Percentiles rank a stretch among this genome's conserved stretches.
Evolutionary conservation across 2,797 vertebrate species (phyloP).

Genomic region (Gephyroberyx darwinii): DNA sequence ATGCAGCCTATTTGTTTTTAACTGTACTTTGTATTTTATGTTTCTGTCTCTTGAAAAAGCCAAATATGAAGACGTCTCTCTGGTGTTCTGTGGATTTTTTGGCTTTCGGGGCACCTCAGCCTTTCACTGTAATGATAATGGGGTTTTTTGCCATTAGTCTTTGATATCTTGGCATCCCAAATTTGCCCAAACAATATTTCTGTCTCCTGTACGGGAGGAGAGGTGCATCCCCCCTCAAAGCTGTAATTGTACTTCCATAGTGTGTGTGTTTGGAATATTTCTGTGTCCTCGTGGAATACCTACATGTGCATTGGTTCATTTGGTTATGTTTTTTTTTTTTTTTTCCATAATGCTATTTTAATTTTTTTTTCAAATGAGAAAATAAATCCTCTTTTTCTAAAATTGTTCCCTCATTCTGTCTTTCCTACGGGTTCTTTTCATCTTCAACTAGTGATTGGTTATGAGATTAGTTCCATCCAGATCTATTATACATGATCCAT

Average conservation of each 20-base stretch:
- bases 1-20: conserved; percentile 45
- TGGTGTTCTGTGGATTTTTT: neutral
- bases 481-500: conserved; percentile 16
- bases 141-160: neutral
- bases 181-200: conserved; percentile 27
- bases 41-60: conserved; percentile 37
- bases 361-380: conserved; percentile 56
- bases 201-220: conserved; percentile 23
- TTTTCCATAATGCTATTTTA: conserved; percentile 38
- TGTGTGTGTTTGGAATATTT: conserved; percentile 36
- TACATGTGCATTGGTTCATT: conserved; percentile 43
- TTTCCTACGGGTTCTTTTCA: conserved; percentile 1
- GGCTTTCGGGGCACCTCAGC: conserved; percentile 32
- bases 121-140: conserved; percentile 13
- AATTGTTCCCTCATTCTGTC: neutral
- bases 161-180: neutral
- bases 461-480: neutral
- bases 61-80: conserved; percentile 40
- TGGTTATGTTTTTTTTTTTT: conserved; percentile 40
- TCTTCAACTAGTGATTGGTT: neutral
- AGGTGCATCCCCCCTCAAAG: conserved; percentile 33
- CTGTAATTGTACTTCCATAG: conserved; percentile 26
- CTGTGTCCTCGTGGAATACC: conserved; percentile 26
- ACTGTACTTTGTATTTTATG: conserved; percentile 28
- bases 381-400: conserved; percentile 73